Evolutionary conservation across 2,113 vertebrate genomes (phyloP).

Genomic region (Coracopsis vasa): DNA sequence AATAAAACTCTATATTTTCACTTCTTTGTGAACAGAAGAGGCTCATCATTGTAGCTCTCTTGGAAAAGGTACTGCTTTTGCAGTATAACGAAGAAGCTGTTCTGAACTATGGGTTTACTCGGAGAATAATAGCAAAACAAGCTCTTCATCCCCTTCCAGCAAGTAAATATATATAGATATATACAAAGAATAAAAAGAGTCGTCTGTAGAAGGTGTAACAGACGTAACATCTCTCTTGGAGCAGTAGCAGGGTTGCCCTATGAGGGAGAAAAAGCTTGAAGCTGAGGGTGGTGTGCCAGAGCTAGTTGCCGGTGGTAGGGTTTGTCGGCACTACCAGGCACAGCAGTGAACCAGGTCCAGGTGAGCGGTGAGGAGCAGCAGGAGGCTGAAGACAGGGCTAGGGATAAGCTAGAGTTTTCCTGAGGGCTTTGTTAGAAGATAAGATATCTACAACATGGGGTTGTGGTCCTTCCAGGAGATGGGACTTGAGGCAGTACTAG

Average conservation of each 20-base stretch:
- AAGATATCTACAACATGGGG: fast-evolving
- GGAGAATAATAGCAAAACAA: neutral
- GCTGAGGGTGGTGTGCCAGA: neutral
- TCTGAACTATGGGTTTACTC: neutral
- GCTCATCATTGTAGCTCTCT: neutral
- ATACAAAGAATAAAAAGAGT: neutral
- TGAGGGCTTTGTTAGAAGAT: neutral
- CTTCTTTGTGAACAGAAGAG: neutral
- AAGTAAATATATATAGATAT: neutral
- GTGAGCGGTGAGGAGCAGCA: neutral
- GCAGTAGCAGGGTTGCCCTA: neutral
- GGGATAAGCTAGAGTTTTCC: neutral
- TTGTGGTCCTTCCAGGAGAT: neutral
- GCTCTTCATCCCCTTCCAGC: neutral
- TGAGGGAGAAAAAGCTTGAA: fast-evolving
- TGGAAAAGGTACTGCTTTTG: neutral
- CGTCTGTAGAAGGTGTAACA: neutral
- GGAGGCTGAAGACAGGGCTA: neutral
- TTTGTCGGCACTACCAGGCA: neutral
- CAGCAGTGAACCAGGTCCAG: neutral
- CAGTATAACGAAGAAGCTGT: neutral
- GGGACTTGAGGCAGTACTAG: neutral
- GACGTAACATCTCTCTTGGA: neutral
- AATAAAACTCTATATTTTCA: neutral
- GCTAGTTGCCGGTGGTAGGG: neutral